phyloP scores from a whole-genome alignment of 2,797 vertebrate species.

The Pygocentrus nattereri region DNA sequence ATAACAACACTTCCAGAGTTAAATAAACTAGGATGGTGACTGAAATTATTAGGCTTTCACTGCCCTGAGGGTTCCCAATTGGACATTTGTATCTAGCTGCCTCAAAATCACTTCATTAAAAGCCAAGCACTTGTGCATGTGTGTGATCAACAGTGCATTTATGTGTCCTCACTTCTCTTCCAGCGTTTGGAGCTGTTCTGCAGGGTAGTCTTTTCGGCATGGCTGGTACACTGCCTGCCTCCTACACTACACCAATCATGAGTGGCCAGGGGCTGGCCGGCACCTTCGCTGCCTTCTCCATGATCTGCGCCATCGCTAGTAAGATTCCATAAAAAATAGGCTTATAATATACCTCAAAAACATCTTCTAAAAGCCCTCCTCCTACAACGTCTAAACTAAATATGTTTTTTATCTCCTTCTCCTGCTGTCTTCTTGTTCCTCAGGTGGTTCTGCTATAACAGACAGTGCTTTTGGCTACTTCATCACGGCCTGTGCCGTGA shows the following conservation, averaged over 20 bases:
- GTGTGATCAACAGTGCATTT: background rate
- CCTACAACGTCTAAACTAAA: background rate
- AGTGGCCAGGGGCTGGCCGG: constrained; percentile 92
- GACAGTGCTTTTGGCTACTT: constrained; percentile 87
- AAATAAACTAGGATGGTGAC: no score
- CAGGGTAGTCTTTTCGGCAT: constrained; percentile 92
- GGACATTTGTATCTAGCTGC: background rate
- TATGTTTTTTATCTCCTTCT: background rate
- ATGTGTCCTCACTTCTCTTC: constrained; percentile 3
- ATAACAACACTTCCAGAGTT: no score
- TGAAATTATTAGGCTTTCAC: no score
- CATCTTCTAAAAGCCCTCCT: background rate
- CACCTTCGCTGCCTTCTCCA: constrained; percentile 85
- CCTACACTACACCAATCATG: constrained; percentile 91
- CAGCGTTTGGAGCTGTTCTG: constrained; percentile 86
- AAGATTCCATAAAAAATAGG: constrained; percentile 58
- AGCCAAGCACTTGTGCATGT: background rate
- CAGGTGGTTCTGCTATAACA: constrained; percentile 76
- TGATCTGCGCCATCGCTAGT: constrained; percentile 91
- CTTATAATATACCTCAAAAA: no score
- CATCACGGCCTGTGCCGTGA: constrained; percentile 81
- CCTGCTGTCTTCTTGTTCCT: background rate
- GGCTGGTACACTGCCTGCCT: constrained; percentile 85
- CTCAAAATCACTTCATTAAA: background rate
- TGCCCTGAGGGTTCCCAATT: no score